Evolutionary conservation across 2,888 invertebrate species (phyloP), one percentile per base, ranked within the genome.

Genomic region (Crossocerus cetratus): DNA sequence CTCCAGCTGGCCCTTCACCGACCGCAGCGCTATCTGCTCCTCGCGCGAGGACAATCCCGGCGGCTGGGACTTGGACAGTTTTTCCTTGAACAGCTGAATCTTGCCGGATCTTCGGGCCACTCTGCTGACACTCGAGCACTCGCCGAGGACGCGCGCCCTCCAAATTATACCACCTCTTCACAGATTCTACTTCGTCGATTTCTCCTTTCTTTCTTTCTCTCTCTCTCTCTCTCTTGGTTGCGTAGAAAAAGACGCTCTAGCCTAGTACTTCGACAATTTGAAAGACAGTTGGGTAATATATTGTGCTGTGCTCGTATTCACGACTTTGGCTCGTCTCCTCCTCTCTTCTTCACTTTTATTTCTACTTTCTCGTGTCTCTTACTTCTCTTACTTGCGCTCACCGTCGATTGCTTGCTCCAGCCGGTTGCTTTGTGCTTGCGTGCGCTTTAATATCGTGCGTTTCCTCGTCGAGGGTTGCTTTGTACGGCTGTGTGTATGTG

Each of bases 81-180:
- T 85, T 81, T 84, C 84, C 81, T 81, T 85, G 81, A 86, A 83
- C 66, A 86, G 84, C 84, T 88, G 86, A 89, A 89, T 89, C 78
- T 88, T 88, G 88, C 69, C 82, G 69, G 64, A 74, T 69, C 83
- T 59, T 66, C 45, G 22, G 61, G 13, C 60, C 65, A 69, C 77
- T 65, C 32, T 32, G 32, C 1, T 32, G 3, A 32, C 32, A 32
- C 4, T 32, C 5, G 32, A 32, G 8, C 8, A n/a, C 32, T 32
- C n/a, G n/a, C n/a, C n/a, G n/a, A n/a, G n/a, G n/a, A n/a, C n/a
- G n/a, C n/a, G n/a, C n/a, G n/a, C n/a, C n/a, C n/a, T n/a, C n/a
- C n/a, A n/a, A n/a, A n/a, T n/a, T n/a, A n/a, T n/a, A n/a, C n/a
- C n/a, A n/a, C n/a, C n/a, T n/a, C n/a, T n/a, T n/a, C n/a, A n/a